Percentiles rank a stretch among this genome's conserved stretches.
These are phyloP conservation scores for Channa maculata DNA, from an alignment of 2,113 vertebrate species.

Conservation along the genomic window DNA sequence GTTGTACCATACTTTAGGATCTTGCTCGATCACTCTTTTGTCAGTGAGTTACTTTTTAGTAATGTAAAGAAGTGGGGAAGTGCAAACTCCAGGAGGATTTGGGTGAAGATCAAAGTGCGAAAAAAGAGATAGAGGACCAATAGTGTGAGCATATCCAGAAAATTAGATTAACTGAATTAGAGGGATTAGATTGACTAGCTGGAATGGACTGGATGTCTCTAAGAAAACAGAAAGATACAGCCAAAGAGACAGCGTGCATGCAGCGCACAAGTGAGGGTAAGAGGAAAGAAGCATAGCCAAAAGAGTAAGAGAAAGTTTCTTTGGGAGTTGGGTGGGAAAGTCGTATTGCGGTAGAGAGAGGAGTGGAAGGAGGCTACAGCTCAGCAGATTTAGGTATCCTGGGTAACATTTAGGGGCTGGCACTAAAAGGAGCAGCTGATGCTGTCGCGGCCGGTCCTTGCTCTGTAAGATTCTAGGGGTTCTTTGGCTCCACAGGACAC, in stretches of 20 bases:
- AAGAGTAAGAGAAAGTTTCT: slow-evolving; percentile 63
- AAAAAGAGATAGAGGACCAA: slow-evolving; percentile 45
- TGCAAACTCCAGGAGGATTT: slow-evolving; percentile 45
- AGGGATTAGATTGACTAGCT: slow-evolving; percentile 76
- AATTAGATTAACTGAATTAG: slow-evolving; percentile 80
- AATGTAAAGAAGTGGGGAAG: slow-evolving; percentile 25
- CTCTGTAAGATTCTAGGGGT: slow-evolving; percentile 55
- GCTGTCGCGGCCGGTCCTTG: slow-evolving; percentile 21
- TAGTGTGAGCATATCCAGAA: slow-evolving; percentile 70
- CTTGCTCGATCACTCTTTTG: slow-evolving; percentile 25
- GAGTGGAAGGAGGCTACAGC: slow-evolving; percentile 61
- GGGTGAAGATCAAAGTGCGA: slow-evolving; percentile 32
- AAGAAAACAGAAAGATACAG: slow-evolving; percentile 52
- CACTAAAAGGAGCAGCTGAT: slow-evolving; percentile 61
- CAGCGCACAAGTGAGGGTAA: background rate
- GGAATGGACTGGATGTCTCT: slow-evolving; percentile 62
- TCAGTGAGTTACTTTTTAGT: slow-evolving; percentile 27
- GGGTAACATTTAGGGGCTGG: slow-evolving; percentile 73
- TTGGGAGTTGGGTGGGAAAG: slow-evolving; percentile 58
- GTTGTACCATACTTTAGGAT: slow-evolving; percentile 4
- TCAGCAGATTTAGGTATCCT: slow-evolving; percentile 80
- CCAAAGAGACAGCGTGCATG: slow-evolving; percentile 20
- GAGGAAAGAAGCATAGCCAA: slow-evolving; percentile 16
- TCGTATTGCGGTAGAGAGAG: slow-evolving; percentile 70
- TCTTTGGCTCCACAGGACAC: slow-evolving; percentile 17